phyloP scores from a whole-genome alignment of 2,797 vertebrate genomes.

The Urosaurus nigricauda region DNA sequence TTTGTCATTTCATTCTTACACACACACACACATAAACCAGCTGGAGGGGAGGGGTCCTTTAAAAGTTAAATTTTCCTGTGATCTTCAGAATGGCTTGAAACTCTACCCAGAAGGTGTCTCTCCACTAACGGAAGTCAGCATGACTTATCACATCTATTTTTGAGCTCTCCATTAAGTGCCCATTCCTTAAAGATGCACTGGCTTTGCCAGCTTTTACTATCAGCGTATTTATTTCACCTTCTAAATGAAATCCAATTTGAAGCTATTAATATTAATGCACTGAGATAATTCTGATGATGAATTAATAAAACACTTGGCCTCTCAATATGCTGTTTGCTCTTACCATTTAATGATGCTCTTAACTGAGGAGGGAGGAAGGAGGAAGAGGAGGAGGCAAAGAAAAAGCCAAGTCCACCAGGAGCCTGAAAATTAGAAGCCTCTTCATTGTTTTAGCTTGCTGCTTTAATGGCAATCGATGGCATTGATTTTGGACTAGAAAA shows the following conservation, averaged over 20 bases:
- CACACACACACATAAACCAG: not conserved
- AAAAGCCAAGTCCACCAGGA: slow-evolving; percentile 82
- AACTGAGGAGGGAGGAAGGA: slow-evolving; percentile 80
- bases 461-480: slow-evolving; percentile 84
- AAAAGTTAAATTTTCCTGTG: slow-evolving; percentile 62
- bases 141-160: slow-evolving; percentile 67
- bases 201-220: slow-evolving; percentile 78
- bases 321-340: slow-evolving; percentile 87
- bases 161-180: slow-evolving; percentile 52
- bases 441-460: slow-evolving; percentile 83
- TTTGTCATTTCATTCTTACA: not conserved
- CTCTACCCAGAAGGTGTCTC: slow-evolving; percentile 67
- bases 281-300: slow-evolving; percentile 91
- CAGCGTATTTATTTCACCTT: slow-evolving; percentile 87
- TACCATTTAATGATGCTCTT: slow-evolving; percentile 87
- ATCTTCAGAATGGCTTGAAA: slow-evolving; percentile 60
- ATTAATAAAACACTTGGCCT: slow-evolving; percentile 91
- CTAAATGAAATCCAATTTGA: slow-evolving; percentile 89
- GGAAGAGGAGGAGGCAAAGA: slow-evolving; percentile 80
- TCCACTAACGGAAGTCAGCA: slow-evolving; percentile 60
- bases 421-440: slow-evolving; percentile 80
- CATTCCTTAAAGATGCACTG: slow-evolving; percentile 68
- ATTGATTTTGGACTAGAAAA: slow-evolving; percentile 84
- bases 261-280: slow-evolving; percentile 89
- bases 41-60: not conserved